A percentile compares a stretch with the other conserved stretches of the same genome.
phyloP scores from a whole-genome alignment of 2,888 invertebrate genomes.

The Xestia xanthographa region DNA sequence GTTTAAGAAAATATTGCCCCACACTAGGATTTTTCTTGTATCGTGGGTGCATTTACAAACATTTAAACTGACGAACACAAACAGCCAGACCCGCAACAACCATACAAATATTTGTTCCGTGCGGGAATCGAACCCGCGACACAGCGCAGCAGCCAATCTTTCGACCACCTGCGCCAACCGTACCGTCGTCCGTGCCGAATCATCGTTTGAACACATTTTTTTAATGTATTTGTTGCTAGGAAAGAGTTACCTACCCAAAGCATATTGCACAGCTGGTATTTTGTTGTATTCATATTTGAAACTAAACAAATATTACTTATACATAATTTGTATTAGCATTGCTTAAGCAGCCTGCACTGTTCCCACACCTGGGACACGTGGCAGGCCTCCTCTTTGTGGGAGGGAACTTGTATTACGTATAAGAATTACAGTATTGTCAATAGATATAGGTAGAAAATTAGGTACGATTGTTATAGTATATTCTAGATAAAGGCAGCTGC shows the following conservation, averaged over 20 bases:
- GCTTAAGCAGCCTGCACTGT: background rate
- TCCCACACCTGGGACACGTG: background rate
- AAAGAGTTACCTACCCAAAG: background rate
- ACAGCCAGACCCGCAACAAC: background rate
- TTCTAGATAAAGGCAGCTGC: slow-evolving; percentile 80
- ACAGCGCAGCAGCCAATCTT: background rate
- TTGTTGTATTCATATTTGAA: background rate
- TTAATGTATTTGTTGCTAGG: slow-evolving; percentile 3
- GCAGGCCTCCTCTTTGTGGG: background rate
- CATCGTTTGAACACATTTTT: background rate
- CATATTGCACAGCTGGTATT: slow-evolving; percentile 12
- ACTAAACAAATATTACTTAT: slow-evolving; percentile 5
- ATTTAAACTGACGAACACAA: background rate
- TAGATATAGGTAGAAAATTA: slow-evolving; percentile 38
- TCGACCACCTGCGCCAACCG: background rate
- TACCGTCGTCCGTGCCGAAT: no score
- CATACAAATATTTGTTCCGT: background rate
- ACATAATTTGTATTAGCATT: background rate
- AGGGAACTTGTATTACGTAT: background rate
- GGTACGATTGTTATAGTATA: slow-evolving; percentile 47
- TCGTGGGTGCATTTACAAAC: background rate
- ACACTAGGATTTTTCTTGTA: background rate
- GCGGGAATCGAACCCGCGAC: background rate
- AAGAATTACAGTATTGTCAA: slow-evolving; percentile 1
- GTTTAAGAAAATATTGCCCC: background rate